Base-by-base conservation (phyloP, 2,797 vertebrate genomes). In the Anableps anableps region DNA sequence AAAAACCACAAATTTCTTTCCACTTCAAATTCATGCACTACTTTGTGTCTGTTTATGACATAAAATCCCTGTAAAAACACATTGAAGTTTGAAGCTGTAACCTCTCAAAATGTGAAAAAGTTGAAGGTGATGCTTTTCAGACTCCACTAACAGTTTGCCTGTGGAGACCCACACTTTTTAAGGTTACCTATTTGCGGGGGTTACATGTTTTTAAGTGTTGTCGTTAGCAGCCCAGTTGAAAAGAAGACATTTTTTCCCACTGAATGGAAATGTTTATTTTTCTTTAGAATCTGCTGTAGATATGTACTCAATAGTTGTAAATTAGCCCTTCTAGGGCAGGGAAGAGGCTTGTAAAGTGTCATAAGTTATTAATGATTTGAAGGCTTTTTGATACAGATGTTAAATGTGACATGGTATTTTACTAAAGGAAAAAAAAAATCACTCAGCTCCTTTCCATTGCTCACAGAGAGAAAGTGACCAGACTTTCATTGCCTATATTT, bases 391-490 rank as follows among this genome's bases (percentile, higher is more conserved):
- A 68, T 41, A 13, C 13, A 8, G 10, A 11, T 68, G 64, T 68
- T 26, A 68, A 41, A 36, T 68, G 9, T 68, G 8, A 0, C 19
- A 66, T 66, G 8, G 3, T 23, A 38, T 41, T 58, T 58, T 58
- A 26, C 11, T 58, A 1, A 58, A n/a, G 55, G 9, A 53, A 58
- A 58, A 29, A 29, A 58, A 14, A 36, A 66, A 66, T 21, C 17
- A 21, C 31, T 34, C 31, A 68, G 6, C 48, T 38, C 6, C 8
- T 23, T 83, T 53, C 81, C 38, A 72, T 81, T 86, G 4, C 10
- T 83, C 43, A 17, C 10, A 94, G 93, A 81, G 80, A 47, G 93
- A 93, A 70, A 90, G 75, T 60, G 88, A 92, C 8, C 93, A 93
- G 75, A 90, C 38, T 7, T 93, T 93, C 1, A 3, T 88, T 21